Evolutionary conservation across 2,888 invertebrate genomes (phyloP), one percentile per base, ranked within the genome.

Genomic region (Tachina lurida): DNA sequence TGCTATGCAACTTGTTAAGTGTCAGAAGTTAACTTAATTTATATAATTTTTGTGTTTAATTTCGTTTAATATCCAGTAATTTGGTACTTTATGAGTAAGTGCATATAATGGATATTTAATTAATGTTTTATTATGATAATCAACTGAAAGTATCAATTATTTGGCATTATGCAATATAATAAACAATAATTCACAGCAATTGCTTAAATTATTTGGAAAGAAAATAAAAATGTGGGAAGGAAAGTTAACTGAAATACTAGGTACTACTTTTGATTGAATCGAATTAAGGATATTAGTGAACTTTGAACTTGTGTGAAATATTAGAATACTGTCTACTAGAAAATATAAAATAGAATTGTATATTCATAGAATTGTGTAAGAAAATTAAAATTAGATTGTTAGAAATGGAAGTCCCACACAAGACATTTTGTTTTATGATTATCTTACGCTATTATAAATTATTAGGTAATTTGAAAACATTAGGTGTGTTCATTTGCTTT

Each of bases 11-110:
- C 3, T 62, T 9, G 49, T 52, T 19, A 19, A 43, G 63, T 63
- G 63, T 54, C 63, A 63, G 13, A 54, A 75, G 54, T 75, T 43
- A 63, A 63, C 52, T 54, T 43, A 54, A 75, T 73, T 73, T 73
- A 39, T 73, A 17, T 39, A 60, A 73, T 47, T 47, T 56, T 70
- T 47, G 4, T 49, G 60, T 62, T 49, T 47, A 41, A 41, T 49
- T 74, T 22, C 10, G 19, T 62, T 74, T 62, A 43, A 63, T 74
- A 52, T 52, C 49, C 13, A 74, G 15, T 52, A 62, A 74, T 74
- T 71, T 58, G 22, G 8, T 45, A 15, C 31, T 15, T 49, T 13
- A 68, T 41, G 52, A 60, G 41, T n/a, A 10, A 19, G 3, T 8
- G 9, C 31, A 7, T 31, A 31, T 10, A 54, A 52, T 41, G 49